Percentiles rank a stretch among this genome's conserved stretches.
Conservation (phyloP, 2,888 invertebrate species). For the Leistus spinibarbis region DNA sequence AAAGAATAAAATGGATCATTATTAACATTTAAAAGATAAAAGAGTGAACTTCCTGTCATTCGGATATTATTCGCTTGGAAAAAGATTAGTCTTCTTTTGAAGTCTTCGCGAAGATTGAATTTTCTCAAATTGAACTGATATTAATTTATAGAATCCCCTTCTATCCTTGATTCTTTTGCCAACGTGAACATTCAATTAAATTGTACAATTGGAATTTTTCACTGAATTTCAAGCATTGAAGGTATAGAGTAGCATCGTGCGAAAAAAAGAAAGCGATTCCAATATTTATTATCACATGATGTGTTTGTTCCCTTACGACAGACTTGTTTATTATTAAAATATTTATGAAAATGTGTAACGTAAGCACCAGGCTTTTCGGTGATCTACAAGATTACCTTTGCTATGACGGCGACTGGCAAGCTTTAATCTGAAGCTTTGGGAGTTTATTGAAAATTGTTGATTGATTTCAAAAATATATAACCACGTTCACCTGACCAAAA, state of each 20-base stretch:
- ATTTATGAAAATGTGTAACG: slow-evolving; percentile 15
- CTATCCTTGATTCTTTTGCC: slow-evolving; percentile 13
- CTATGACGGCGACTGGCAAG: neutral
- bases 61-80: neutral
- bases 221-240: slow-evolving; percentile 11
- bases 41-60: neutral
- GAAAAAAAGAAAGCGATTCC: slow-evolving; percentile 17
- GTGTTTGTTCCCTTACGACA: neutral
- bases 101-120: slow-evolving; percentile 22
- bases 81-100: slow-evolving; percentile 28
- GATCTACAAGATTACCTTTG: neutral
- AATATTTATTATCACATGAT: neutral
- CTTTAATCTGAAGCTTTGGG: too few species aligned
- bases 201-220: slow-evolving; percentile 29
- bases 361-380: neutral
- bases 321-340: slow-evolving; percentile 24
- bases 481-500: too few species aligned
- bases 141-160: slow-evolving; percentile 31
- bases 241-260: slow-evolving; percentile 1
- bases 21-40: slow-evolving; percentile 10
- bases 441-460: too few species aligned
- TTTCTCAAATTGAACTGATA: slow-evolving; percentile 33
- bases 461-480: too few species aligned
- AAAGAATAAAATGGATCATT: neutral
- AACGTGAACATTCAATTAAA: slow-evolving; percentile 33